phyloP scores from a whole-genome alignment of 2,888 invertebrate genomes.

The Heteropelma amictum region DNA sequence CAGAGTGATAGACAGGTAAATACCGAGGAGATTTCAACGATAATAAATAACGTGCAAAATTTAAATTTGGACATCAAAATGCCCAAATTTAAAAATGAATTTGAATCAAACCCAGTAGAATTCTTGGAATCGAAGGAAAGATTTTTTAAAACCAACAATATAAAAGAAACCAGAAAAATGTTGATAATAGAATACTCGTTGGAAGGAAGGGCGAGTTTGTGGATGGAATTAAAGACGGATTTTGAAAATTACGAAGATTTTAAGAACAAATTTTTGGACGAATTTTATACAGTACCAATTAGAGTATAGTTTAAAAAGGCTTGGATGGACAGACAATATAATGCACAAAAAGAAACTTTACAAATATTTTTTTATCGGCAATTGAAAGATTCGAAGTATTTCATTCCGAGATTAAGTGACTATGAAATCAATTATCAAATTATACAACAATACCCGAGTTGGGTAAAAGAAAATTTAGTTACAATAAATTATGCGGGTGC shows the following conservation, averaged over 20 bases:
- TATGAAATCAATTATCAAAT: constrained; percentile 17
- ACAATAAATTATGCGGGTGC: not conserved
- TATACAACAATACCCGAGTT: constrained; percentile 1
- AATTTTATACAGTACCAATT: constrained; percentile 31
- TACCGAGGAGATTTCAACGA: constrained; percentile 5
- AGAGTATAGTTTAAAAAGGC: constrained; percentile 18
- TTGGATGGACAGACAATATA: constrained; percentile 23
- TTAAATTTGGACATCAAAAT: constrained; percentile 1
- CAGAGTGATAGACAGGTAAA: not conserved
- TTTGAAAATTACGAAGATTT: not conserved
- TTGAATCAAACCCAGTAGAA: not conserved
- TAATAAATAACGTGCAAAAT: constrained; percentile 15
- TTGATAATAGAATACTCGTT: constrained; percentile 7
- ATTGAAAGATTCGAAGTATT: constrained; percentile 31
- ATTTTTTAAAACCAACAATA: constrained; percentile 7
- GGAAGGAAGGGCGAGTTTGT: constrained; percentile 4
- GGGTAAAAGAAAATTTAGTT: not conserved
- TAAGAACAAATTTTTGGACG: constrained; percentile 1
- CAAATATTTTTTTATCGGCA: constrained; percentile 32
- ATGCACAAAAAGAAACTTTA: not conserved
- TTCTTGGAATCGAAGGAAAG: constrained; percentile 5
- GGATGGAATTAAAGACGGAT: constrained; percentile 14
- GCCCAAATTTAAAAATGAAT: constrained; percentile 15
- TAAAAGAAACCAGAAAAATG: not conserved
- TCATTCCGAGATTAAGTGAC: not conserved